A percentile compares a stretch with the other conserved stretches of the same genome.
These are phyloP conservation scores for Idaea straminata DNA, from an alignment of 2,888 invertebrate genomes.

Conservation along the genomic window DNA sequence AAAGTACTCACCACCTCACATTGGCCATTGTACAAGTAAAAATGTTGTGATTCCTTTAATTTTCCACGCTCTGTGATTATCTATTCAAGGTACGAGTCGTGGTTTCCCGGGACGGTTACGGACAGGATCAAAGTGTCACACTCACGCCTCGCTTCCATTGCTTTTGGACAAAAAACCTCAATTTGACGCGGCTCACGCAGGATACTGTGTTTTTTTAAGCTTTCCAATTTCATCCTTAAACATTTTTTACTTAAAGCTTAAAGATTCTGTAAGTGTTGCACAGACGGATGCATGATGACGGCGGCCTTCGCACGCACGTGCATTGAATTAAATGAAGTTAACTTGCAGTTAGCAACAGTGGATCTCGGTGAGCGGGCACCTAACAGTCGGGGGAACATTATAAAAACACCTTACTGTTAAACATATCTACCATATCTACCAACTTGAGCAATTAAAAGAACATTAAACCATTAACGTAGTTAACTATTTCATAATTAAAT, in stretches of 20 bases:
- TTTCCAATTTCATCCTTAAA: slow-evolving; percentile 39
- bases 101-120: slow-evolving; percentile 48
- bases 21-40: slow-evolving; percentile 3
- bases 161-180: slow-evolving; percentile 44
- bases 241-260: slow-evolving; percentile 48
- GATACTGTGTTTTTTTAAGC: slow-evolving; percentile 42
- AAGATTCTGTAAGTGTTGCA: slow-evolving; percentile 54
- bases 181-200: slow-evolving; percentile 51
- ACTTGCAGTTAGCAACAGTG: background rate
- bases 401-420: background rate
- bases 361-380: background rate
- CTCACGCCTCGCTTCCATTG: slow-evolving; percentile 25
- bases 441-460: background rate
- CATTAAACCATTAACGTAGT: background rate
- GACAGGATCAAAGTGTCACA: slow-evolving; percentile 53
- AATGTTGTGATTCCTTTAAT: slow-evolving; percentile 13
- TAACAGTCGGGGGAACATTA: slow-evolving; percentile 3
- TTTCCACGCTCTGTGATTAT: slow-evolving; percentile 42
- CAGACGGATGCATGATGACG: slow-evolving; percentile 52
- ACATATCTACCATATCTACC: background rate
- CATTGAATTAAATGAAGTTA: slow-evolving; percentile 42
- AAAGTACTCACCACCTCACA: too few species aligned
- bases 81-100: slow-evolving; percentile 49
- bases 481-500: background rate
- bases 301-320: slow-evolving; percentile 62